These are phyloP conservation scores for Dorcus parallelipipedus DNA, from an alignment of 2,888 invertebrate species.

Conservation along the genomic window DNA sequence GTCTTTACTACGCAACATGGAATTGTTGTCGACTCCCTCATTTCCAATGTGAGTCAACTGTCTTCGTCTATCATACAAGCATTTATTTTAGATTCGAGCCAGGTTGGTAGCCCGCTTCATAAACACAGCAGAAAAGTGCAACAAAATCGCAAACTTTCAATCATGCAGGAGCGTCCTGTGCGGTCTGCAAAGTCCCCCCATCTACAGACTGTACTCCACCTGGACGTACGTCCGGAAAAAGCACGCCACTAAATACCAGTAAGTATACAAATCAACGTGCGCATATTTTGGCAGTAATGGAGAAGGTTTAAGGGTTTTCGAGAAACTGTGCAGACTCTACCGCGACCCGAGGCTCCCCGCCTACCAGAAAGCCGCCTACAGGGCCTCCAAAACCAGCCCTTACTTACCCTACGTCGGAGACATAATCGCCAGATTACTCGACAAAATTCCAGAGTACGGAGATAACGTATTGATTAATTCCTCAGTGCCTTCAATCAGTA, in stretches of 20 bases:
- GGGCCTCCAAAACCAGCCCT: conserved; percentile 44
- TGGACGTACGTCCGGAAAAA: conserved; percentile 53
- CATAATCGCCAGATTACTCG: conserved; percentile 46
- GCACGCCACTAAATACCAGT: conserved; percentile 54
- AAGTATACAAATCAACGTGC: conserved; percentile 20
- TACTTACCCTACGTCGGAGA: conserved; percentile 53
- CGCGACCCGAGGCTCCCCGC: conserved; percentile 44
- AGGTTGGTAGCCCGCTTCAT: conserved; percentile 54
- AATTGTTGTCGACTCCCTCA: too few relatives aligned
- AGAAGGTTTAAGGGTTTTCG: conserved; percentile 44
- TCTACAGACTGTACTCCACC: conserved; percentile 51
- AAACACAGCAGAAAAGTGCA: conserved; percentile 54
- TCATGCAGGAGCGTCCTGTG: conserved; percentile 53
- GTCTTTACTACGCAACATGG: too few relatives aligned
- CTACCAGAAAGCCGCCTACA: conserved; percentile 48
- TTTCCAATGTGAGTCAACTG: too few relatives aligned
- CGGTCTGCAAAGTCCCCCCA: conserved; percentile 54
- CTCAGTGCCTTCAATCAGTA: conserved; percentile 13
- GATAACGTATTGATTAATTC: conserved; percentile 18
- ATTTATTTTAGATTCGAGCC: conserved; percentile 46
- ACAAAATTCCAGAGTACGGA: conserved; percentile 39
- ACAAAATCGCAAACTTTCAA: conserved; percentile 53
- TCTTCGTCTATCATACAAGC: neutral
- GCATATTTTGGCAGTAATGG: conserved; percentile 3
- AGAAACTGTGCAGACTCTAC: conserved; percentile 50